phyloP scores from a whole-genome alignment of 2,888 invertebrate genomes.

The Theretra japonica region DNA sequence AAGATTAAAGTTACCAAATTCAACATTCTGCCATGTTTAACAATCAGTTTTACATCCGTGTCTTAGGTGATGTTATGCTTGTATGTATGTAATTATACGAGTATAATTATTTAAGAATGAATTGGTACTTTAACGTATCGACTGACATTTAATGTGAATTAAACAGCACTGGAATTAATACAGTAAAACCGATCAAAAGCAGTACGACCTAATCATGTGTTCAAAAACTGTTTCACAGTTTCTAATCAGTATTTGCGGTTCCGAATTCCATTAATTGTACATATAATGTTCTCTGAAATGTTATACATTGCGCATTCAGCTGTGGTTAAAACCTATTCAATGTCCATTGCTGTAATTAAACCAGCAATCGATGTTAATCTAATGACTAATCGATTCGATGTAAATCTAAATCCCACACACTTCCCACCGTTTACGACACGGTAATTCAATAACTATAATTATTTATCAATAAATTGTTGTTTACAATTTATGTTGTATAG shows the following conservation, averaged over 20 bases:
- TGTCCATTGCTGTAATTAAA: neutral
- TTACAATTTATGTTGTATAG: too few relatives aligned
- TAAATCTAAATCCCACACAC: neutral
- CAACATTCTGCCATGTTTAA: too few relatives aligned
- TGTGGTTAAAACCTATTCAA: conserved; percentile 6
- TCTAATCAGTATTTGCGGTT: neutral
- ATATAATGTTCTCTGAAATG: neutral
- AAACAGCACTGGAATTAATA: neutral
- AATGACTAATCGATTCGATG: neutral
- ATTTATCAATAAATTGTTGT: too few relatives aligned
- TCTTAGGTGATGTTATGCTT: too few relatives aligned
- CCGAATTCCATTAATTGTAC: neutral
- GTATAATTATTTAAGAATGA: too few relatives aligned
- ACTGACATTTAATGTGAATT: too few relatives aligned
- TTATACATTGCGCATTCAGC: neutral
- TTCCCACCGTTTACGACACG: too few relatives aligned
- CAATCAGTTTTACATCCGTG: too few relatives aligned
- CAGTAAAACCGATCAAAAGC: neutral
- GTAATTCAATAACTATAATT: too few relatives aligned
- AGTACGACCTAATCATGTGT: neutral
- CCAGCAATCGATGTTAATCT: neutral
- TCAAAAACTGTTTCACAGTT: neutral
- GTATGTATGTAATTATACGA: too few relatives aligned
- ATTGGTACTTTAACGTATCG: too few relatives aligned
- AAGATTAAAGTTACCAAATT: too few relatives aligned